Percentiles rank a stretch among this genome's conserved stretches.
Evolutionary conservation across 2,113 vertebrate genomes (phyloP).

Genomic region (Saccopteryx leptura): DNA sequence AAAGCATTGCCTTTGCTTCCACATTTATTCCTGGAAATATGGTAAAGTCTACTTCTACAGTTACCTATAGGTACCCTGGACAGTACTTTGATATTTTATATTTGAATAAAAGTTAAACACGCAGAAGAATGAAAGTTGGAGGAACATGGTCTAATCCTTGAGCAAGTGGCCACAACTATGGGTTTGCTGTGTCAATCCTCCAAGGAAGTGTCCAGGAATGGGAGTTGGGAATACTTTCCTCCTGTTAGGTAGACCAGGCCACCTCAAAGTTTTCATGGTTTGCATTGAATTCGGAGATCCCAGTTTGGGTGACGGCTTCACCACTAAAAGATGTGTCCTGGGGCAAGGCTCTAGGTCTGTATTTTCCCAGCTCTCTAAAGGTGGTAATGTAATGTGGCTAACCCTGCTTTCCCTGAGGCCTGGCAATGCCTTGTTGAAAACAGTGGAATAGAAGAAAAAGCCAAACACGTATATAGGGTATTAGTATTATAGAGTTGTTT

Average conservation of each 20-base stretch:
- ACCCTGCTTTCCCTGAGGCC: neutral
- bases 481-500: neutral
- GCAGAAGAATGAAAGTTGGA: neutral
- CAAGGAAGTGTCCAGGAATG: neutral
- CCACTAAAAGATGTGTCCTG: neutral
- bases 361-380: neutral
- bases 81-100: neutral
- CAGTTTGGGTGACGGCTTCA: neutral
- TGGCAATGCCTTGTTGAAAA: neutral
- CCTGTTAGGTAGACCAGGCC: neutral
- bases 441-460: neutral
- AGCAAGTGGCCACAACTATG: neutral
- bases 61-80: neutral
- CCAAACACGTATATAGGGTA: neutral
- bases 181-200: neutral
- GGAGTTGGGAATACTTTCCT: neutral
- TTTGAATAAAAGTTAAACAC: slow-evolving; percentile 23
- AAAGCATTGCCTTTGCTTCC: neutral
- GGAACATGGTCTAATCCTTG: neutral
- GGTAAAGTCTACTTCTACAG: neutral
- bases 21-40: neutral
- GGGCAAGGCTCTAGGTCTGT: neutral
- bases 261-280: neutral
- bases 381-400: neutral
- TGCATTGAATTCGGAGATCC: neutral